phyloP scores from a whole-genome alignment of 2,888 invertebrate species.

The Didymodactylos carnosus region DNA sequence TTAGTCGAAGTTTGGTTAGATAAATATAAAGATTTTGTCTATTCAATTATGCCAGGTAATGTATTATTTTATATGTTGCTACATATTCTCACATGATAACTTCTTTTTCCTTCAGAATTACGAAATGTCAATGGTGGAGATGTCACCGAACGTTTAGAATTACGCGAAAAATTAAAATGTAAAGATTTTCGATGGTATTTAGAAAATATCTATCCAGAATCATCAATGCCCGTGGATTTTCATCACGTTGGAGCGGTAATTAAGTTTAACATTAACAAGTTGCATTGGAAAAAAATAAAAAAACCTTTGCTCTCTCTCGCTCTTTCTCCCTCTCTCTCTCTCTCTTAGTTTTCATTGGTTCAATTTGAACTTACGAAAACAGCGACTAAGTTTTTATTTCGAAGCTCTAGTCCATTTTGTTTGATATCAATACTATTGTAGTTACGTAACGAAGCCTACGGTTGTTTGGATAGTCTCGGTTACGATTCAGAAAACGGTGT shows the following conservation, averaged over 20 bases:
- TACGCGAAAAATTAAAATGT: conserved; percentile 66
- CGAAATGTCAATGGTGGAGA: conserved; percentile 44
- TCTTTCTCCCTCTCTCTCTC: too few species aligned
- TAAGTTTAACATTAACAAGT: neutral
- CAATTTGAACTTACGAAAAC: too few species aligned
- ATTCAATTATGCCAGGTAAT: conserved; percentile 19
- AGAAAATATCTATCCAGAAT: conserved; percentile 90
- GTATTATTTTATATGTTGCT: neutral
- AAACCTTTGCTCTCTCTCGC: too few species aligned
- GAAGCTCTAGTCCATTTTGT: too few species aligned
- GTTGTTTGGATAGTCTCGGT: neutral
- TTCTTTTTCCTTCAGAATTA: neutral
- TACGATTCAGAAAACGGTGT: neutral
- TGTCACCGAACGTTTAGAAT: conserved; percentile 54
- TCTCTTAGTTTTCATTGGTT: too few species aligned
- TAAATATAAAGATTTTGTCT: conserved; percentile 59
- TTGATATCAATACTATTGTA: too few species aligned
- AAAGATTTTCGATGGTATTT: conserved; percentile 94
- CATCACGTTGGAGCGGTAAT: conserved; percentile 62
- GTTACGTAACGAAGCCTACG: neutral
- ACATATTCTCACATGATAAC: neutral
- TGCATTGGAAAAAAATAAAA: neutral
- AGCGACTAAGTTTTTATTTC: too few species aligned
- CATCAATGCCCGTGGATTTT: conserved; percentile 88
- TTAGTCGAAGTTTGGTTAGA: conserved; percentile 99